phyloP scores from a whole-genome alignment of 2,888 invertebrate species.

The Epistrophe eligans region DNA sequence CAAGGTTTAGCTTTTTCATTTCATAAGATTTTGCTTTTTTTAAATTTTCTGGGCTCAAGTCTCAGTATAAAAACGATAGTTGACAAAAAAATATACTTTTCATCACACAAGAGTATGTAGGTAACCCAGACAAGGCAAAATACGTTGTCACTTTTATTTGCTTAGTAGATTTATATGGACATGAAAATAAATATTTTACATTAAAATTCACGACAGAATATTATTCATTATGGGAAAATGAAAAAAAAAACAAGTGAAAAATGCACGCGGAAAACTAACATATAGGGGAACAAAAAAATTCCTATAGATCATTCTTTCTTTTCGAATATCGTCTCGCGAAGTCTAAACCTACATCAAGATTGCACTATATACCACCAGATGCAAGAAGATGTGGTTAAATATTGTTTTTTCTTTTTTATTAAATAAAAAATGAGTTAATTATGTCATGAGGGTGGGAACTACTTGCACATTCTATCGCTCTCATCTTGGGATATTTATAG shows the following conservation, averaged over 20 bases:
- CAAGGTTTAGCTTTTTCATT: no score
- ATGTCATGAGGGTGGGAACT: constrained; percentile 84
- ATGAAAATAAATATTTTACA: constrained; percentile 26
- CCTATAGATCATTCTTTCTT: constrained; percentile 48
- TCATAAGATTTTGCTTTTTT: no score
- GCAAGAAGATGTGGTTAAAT: constrained; percentile 42
- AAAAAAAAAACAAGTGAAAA: constrained; percentile 13
- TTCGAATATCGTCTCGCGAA: background rate
- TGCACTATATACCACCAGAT: constrained; percentile 51
- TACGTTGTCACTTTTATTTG: constrained; percentile 63
- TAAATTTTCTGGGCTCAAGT: no score
- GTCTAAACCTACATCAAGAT: constrained; percentile 29
- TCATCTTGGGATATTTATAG: constrained; percentile 39
- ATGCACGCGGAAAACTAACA: constrained; percentile 48
- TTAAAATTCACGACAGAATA: constrained; percentile 45
- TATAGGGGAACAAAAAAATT: constrained; percentile 65
- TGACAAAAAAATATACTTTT: background rate
- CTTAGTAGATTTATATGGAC: constrained; percentile 5
- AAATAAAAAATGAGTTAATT: constrained; percentile 81
- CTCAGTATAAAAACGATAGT: no score
- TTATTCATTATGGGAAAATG: constrained; percentile 24
- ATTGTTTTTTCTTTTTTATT: constrained; percentile 39
- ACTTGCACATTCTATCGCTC: constrained; percentile 74
- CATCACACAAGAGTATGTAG: background rate
- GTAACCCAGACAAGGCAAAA: constrained; percentile 16